A percentile compares a stretch with the other conserved stretches of the same genome.
These are phyloP conservation scores for Leptoteleia sp. DNA, from an alignment of 1,140 invertebrate species.

Conservation along the genomic window DNA sequence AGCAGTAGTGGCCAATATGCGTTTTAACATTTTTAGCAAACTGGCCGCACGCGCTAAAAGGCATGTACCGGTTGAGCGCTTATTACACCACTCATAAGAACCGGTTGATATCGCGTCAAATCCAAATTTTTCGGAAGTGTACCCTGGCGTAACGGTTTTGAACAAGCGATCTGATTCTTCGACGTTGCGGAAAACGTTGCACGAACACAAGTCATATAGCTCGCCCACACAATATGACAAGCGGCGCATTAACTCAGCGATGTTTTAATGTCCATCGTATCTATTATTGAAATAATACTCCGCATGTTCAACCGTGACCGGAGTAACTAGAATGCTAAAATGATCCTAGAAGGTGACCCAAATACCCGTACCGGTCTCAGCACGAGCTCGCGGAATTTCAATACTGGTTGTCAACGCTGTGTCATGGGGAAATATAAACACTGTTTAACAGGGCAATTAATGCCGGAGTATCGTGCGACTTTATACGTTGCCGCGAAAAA, in stretches of 20 bases:
- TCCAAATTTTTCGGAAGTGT: slow-evolving; percentile 50
- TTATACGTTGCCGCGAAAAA: slow-evolving; percentile 23
- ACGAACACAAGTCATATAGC: slow-evolving; percentile 19
- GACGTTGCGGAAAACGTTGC: slow-evolving; percentile 50
- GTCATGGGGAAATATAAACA: slow-evolving; percentile 38
- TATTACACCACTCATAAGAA: slow-evolving; percentile 49
- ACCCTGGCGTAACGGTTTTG: slow-evolving; percentile 49
- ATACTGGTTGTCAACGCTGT: slow-evolving; percentile 36
- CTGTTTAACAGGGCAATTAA: slow-evolving; percentile 51
- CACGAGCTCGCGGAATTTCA: slow-evolving; percentile 27
- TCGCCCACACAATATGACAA: slow-evolving; percentile 37
- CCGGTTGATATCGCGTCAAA: slow-evolving; percentile 63
- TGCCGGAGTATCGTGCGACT: slow-evolving; percentile 16
- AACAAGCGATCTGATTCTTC: slow-evolving; percentile 46
- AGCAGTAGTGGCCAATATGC: slow-evolving; percentile 37
- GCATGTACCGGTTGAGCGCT: slow-evolving; percentile 48
- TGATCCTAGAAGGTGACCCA: slow-evolving; percentile 48
- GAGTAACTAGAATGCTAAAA: slow-evolving; percentile 34
- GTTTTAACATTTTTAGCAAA: slow-evolving; percentile 22
- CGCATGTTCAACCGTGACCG: slow-evolving; percentile 11
- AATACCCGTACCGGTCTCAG: slow-evolving; percentile 48
- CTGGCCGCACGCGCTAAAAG: no score
- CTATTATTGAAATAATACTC: slow-evolving; percentile 58
- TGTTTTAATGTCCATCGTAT: slow-evolving; percentile 53
- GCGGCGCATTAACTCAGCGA: slow-evolving; percentile 33